These are phyloP conservation scores for Zaprionus nigranus DNA, from an alignment of 1,140 invertebrate species.

Conservation along the genomic window DNA sequence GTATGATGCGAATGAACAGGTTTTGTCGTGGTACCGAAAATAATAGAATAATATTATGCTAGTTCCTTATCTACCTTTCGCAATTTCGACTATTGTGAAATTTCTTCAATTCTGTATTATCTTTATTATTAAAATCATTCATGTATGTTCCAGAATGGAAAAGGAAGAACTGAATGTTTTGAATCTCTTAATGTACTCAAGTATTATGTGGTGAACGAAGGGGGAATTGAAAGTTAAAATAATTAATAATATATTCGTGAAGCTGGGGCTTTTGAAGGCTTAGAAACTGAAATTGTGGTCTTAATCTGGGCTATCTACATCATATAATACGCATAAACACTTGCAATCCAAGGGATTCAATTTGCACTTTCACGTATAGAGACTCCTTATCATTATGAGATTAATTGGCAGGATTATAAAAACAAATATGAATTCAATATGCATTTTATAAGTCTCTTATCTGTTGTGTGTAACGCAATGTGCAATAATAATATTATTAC, in stretches of 20 bases:
- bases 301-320: not conserved
- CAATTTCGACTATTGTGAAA: not conserved
- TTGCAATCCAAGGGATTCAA: not conserved
- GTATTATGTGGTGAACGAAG: not conserved
- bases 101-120: not conserved
- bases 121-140: not conserved
- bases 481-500: not conserved
- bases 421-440: not conserved
- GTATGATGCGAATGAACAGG: conserved; percentile 27
- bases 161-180: too few relatives aligned
- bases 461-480: not conserved
- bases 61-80: not conserved
- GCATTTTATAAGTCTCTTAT: conserved; percentile 4
- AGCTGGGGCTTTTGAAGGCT: too few relatives aligned
- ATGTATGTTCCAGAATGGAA: too few relatives aligned
- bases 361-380: not conserved
- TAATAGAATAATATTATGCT: not conserved
- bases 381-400: conserved; percentile 1
- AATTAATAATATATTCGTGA: not conserved
- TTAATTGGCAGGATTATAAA: not conserved
- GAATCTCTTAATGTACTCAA: too few relatives aligned
- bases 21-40: conserved; percentile 25
- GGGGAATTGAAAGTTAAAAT: not conserved
- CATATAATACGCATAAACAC: not conserved
- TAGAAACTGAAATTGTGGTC: not conserved